Base-by-base conservation (phyloP, 2,888 invertebrate genomes). In the Sinohyriopsis cumingii region DNA sequence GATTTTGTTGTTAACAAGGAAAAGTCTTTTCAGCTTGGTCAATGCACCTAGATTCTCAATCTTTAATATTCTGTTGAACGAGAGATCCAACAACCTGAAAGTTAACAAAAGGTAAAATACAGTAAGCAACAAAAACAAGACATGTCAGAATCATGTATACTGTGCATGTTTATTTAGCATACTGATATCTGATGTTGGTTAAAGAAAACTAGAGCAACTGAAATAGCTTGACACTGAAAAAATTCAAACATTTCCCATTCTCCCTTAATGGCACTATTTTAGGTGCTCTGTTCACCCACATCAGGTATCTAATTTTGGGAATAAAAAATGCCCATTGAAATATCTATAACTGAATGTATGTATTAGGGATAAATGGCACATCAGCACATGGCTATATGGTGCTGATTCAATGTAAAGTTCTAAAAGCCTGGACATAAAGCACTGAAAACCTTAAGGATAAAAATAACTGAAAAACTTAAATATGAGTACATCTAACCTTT, bases 11-110 rank as follows among this genome's bases (percentile, higher is more conserved):
- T 97, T 95, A 69, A 96, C 95, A 55, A 99, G 91, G 89, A 93
- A 99, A 5, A 99, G 90, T 86, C 95, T 97, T 85, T 94, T 93
- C 72, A 99, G 89, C 66, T 95, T 95, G 6, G 90, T 83, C 77
- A 98, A 91, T 67, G 93, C 93, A 1, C 94, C 93, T 76, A 99
- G 90, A 66, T 96, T 96, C 85, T 94, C 93, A 69, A 99, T 95
- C 88, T 95, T 94, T 81, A 93, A 94, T 59, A 99, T 93, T 71
- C 98, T 94, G 91, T 99, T 99, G 90, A 98, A 99, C 6, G 99
- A 98, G 60, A 99, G 90, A 91, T 99, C 99, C 76, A 99, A 91
- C 74, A 95, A 92, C 88, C 96, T 96, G 90, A 70, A 93, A 45
- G 0, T 15, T 45, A 45, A 15, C 45, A 45, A 78, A 65, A 55